phyloP scores from a whole-genome alignment of 2,888 invertebrate genomes.

The Dendrolimus houi region DNA sequence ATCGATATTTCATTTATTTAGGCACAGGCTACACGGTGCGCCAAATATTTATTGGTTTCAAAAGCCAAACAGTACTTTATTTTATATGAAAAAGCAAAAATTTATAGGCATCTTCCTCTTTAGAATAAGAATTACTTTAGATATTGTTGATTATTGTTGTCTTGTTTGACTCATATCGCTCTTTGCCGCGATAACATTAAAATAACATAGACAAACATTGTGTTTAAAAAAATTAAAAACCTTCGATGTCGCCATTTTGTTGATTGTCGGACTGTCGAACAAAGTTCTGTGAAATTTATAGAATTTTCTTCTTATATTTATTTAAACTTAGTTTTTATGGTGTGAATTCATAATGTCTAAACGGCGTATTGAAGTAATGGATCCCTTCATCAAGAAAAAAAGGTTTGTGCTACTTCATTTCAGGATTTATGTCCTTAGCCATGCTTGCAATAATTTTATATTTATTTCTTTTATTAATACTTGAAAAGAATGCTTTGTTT shows the following conservation, averaged over 20 bases:
- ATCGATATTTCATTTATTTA: no score
- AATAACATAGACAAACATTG: slow-evolving; percentile 9
- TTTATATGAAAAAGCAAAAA: no score
- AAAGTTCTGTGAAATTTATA: slow-evolving; percentile 27
- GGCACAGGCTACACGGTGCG: no score
- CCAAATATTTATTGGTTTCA: no score
- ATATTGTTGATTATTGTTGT: no score
- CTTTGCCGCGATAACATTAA: background rate
- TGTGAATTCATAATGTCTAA: slow-evolving; percentile 81
- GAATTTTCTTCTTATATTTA: slow-evolving; percentile 25
- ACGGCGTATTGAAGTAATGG: slow-evolving; percentile 90
- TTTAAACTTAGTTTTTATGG: slow-evolving; percentile 35
- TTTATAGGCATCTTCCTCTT: no score
- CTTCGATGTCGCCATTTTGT: slow-evolving; percentile 57
- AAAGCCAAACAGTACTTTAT: no score
- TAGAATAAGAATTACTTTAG: no score
- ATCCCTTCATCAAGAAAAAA: slow-evolving; percentile 87
- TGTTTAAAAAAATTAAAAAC: slow-evolving; percentile 3
- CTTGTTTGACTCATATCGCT: no score
- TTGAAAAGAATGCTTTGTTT: no score
- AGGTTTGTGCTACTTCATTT: slow-evolving; percentile 65
- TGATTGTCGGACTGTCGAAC: slow-evolving; percentile 21
- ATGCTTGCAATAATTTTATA: slow-evolving; percentile 31
- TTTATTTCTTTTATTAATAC: slow-evolving; percentile 16
- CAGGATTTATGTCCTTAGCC: slow-evolving; percentile 20